A percentile compares a stretch with the other conserved stretches of the same genome.
phyloP scores from a whole-genome alignment of 2,888 invertebrate genomes.

The Athetis lepigone region DNA sequence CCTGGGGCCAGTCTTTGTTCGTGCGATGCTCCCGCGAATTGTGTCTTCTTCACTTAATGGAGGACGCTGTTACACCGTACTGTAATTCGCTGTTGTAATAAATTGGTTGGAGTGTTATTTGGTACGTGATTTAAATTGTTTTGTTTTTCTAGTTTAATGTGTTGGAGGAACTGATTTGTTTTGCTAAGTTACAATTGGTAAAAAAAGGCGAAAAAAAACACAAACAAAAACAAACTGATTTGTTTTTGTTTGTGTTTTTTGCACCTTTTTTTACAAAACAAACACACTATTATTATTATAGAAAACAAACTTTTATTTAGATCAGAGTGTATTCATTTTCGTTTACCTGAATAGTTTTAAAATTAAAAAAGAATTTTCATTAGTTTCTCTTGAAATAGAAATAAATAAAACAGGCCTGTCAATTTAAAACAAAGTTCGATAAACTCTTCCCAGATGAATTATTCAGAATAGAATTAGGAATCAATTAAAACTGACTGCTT shows the following conservation, averaged over 20 bases:
- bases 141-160: not conserved
- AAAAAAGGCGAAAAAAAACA: too few relatives aligned
- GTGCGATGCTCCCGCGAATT: slow-evolving; percentile 72
- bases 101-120: slow-evolving; percentile 12
- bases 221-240: too few relatives aligned
- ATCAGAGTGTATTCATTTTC: too few relatives aligned
- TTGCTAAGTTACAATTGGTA: too few relatives aligned
- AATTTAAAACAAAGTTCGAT: slow-evolving; percentile 17
- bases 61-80: slow-evolving; percentile 64
- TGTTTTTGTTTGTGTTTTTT: too few relatives aligned
- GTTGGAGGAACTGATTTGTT: not conserved
- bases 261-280: too few relatives aligned
- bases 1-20: slow-evolving; percentile 78
- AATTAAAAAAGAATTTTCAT: too few relatives aligned
- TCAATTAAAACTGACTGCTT: slow-evolving; percentile 51
- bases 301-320: too few relatives aligned
- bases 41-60: slow-evolving; percentile 75
- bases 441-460: slow-evolving; percentile 41
- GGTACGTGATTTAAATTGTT: not conserved
- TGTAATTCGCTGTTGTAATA: slow-evolving; percentile 51
- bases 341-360: too few relatives aligned
- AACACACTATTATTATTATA: too few relatives aligned
- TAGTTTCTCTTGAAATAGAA: not conserved
- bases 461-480: slow-evolving; percentile 48
- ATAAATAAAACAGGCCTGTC: slow-evolving; percentile 1